phyloP scores from a whole-genome alignment of 2,797 vertebrate genomes.

The Masticophis lateralis region DNA sequence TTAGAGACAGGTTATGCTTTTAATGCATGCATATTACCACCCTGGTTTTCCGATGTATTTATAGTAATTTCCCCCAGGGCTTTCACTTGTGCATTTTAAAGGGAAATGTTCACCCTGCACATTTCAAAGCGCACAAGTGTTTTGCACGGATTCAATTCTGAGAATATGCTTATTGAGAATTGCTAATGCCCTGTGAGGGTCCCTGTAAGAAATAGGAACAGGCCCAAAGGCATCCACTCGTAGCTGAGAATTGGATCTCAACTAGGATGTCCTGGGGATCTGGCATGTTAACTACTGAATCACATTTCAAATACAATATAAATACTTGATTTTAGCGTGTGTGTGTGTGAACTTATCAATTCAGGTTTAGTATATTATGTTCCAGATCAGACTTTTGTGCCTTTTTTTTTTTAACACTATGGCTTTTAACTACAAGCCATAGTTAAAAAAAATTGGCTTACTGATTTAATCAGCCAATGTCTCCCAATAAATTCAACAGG shows the following conservation, averaged over 20 bases:
- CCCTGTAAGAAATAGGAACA: neutral
- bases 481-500: neutral
- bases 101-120: neutral
- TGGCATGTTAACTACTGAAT: neutral
- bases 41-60: slow-evolving; percentile 11
- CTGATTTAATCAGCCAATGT: neutral
- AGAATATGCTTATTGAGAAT: neutral
- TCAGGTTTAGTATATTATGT: neutral
- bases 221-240: neutral
- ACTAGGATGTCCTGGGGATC: neutral
- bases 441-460: neutral
- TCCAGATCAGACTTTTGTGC: neutral
- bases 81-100: neutral
- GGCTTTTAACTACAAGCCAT: neutral
- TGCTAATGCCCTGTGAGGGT: neutral
- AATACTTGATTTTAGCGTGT: neutral
- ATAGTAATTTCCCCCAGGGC: slow-evolving; percentile 15
- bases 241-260: neutral
- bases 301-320: neutral
- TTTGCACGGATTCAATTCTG: neutral
- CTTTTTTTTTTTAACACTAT: neutral
- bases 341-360: neutral
- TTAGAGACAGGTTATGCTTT: slow-evolving; percentile 46
- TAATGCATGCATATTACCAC: slow-evolving; percentile 39
- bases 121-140: neutral